Conservation (phyloP, 2,797 vertebrate species). For the Borostomias antarcticus region DNA sequence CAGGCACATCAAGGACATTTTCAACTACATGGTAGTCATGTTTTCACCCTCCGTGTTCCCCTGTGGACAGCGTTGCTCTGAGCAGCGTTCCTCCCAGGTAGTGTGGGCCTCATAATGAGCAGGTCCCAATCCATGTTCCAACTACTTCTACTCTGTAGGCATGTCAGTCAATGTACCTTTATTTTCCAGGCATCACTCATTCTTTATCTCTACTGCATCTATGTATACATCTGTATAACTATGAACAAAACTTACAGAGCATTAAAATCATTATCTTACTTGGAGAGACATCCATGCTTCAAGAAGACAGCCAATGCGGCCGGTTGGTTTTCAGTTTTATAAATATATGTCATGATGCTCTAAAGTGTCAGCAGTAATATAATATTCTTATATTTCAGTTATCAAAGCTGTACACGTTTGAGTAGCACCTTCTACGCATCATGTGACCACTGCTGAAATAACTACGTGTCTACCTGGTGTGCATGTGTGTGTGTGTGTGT, state of each 20-base stretch:
- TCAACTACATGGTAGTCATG: constrained; percentile 76
- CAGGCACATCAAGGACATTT: constrained; percentile 68
- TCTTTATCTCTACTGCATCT: constrained; percentile 32
- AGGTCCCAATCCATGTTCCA: constrained; percentile 30
- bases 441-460: constrained; percentile 18
- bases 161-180: constrained; percentile 68
- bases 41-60: constrained; percentile 37
- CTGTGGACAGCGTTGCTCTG: constrained; percentile 20
- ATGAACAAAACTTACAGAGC: constrained; percentile 51
- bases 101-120: constrained; percentile 16
- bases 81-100: constrained; percentile 19
- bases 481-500: constrained; percentile 14
- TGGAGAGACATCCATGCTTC: constrained; percentile 46
- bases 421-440: constrained; percentile 5
- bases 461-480: constrained; percentile 3
- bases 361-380: constrained; percentile 36
- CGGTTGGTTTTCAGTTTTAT: constrained; percentile 37
- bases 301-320: constrained; percentile 20
- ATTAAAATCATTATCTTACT: constrained; percentile 46
- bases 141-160: constrained; percentile 62
- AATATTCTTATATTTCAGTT: constrained; percentile 13
- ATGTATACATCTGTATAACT: constrained; percentile 41
- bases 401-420: constrained; percentile 26
- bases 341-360: constrained; percentile 27
- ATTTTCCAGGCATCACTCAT: constrained; percentile 58